These are phyloP conservation scores for Brachyistius frenatus DNA, from an alignment of 2,113 vertebrate species.

Conservation along the genomic window DNA sequence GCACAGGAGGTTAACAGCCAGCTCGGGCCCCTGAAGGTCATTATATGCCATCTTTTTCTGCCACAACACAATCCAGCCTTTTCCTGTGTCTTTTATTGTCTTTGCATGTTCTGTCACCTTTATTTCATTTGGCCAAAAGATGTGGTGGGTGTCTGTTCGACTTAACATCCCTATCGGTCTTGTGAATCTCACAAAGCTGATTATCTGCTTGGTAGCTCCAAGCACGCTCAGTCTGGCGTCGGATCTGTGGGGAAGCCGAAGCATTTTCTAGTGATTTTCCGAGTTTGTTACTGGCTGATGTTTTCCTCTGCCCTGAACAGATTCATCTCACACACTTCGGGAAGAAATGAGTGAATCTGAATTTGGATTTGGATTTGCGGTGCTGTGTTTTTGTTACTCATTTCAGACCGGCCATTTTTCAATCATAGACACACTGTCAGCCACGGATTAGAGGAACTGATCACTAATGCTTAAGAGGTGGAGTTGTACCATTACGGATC, in stretches of 20 bases:
- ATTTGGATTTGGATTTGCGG: constrained; percentile 39
- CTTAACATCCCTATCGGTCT: constrained; percentile 14
- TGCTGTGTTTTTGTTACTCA: constrained; percentile 24
- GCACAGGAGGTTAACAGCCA: constrained; percentile 28
- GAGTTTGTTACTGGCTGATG: background rate
- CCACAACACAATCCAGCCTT: constrained; percentile 29
- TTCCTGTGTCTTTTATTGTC: constrained; percentile 15
- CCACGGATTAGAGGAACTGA: constrained; percentile 6
- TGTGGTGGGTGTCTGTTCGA: constrained; percentile 33
- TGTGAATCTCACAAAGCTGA: background rate
- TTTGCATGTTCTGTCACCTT: constrained; percentile 64
- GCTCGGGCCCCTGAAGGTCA: constrained; percentile 21
- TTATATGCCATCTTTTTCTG: constrained; percentile 20
- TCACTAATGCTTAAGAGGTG: constrained; percentile 2
- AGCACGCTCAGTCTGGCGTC: constrained; percentile 8
- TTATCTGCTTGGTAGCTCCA: background rate
- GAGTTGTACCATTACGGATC: constrained; percentile 28
- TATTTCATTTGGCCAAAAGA: constrained; percentile 66
- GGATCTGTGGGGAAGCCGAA: constrained; percentile 34
- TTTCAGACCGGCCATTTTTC: constrained; percentile 15
- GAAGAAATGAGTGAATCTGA: constrained; percentile 16
- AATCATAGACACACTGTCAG: background rate
- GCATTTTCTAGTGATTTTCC: constrained; percentile 1
- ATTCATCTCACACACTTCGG: background rate
- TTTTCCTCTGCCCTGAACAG: constrained; percentile 8